These are phyloP conservation scores for Morpho achilles DNA, from an alignment of 2,888 invertebrate species.

Conservation along the genomic window DNA sequence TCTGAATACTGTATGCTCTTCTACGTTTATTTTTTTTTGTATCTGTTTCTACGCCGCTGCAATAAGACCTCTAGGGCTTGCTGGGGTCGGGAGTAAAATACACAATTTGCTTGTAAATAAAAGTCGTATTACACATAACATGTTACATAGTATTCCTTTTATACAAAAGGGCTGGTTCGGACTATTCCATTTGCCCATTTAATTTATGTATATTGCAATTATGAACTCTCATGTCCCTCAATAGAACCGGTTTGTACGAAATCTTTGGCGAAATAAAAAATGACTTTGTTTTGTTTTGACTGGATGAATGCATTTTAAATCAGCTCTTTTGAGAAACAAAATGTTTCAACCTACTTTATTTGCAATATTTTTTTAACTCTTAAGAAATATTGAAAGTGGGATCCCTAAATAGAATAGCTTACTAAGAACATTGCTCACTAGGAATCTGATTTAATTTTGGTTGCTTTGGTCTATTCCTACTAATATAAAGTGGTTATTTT, in stretches of 20 bases:
- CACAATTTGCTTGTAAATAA: background rate
- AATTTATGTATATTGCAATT: constrained; percentile 4
- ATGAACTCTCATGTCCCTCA: background rate
- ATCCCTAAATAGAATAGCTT: background rate
- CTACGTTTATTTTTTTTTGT: background rate
- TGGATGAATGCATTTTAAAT: constrained; percentile 3
- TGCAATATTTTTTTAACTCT: background rate
- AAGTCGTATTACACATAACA: background rate
- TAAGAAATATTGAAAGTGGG: no score
- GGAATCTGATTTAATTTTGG: no score
- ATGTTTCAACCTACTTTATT: background rate
- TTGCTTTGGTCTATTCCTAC: no score
- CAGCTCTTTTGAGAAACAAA: constrained; percentile 1
- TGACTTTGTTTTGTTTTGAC: background rate
- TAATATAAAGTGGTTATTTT: no score
- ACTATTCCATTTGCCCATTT: background rate
- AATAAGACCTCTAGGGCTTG: background rate
- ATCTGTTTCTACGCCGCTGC: background rate
- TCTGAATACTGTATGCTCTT: background rate
- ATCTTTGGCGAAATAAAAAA: constrained; percentile 1
- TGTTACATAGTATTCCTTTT: background rate
- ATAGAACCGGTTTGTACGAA: constrained; percentile 1
- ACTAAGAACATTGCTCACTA: no score
- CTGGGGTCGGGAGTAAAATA: background rate
- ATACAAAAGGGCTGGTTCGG: background rate